Conservation (phyloP, 1,140 invertebrate species). For the Metaphire vulgaris region DNA sequence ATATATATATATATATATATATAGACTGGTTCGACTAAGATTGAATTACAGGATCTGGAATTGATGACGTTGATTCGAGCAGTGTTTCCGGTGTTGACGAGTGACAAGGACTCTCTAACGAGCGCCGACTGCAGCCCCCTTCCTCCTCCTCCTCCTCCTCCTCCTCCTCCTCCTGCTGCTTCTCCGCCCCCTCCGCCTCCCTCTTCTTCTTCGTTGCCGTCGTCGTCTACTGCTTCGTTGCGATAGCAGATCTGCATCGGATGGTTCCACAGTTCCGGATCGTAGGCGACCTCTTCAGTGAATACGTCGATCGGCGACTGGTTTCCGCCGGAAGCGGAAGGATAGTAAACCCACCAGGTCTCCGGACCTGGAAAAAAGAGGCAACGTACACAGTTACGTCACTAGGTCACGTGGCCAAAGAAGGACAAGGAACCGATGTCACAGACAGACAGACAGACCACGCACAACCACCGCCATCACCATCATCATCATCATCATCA, state of each 20-base stretch:
- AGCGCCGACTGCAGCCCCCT: no score
- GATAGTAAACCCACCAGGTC: slow-evolving; percentile 19
- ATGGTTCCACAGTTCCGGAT: slow-evolving; percentile 10
- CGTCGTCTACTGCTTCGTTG: neutral
- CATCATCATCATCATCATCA: slow-evolving; percentile 15
- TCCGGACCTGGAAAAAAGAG: no score
- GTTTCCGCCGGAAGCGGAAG: slow-evolving; percentile 10
- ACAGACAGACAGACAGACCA: no score
- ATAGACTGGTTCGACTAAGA: no score
- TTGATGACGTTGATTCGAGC: neutral
- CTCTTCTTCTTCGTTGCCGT: slow-evolving; percentile 1
- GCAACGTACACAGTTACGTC: no score
- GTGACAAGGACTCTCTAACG: neutral
- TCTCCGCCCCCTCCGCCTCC: no score
- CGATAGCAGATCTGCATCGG: slow-evolving; percentile 15
- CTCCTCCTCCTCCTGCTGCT: no score
- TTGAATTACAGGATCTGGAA: slow-evolving; percentile 7
- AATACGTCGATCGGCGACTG: slow-evolving; percentile 14
- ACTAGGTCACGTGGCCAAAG: no score
- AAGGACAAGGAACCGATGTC: no score
- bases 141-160: no score
- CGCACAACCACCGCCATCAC: no score
- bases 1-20: no score
- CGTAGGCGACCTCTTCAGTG: slow-evolving; percentile 15
- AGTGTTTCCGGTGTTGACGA: slow-evolving; percentile 13